Conservation (phyloP, 2,797 vertebrate genomes). For the Bucorvus abyssinicus region DNA sequence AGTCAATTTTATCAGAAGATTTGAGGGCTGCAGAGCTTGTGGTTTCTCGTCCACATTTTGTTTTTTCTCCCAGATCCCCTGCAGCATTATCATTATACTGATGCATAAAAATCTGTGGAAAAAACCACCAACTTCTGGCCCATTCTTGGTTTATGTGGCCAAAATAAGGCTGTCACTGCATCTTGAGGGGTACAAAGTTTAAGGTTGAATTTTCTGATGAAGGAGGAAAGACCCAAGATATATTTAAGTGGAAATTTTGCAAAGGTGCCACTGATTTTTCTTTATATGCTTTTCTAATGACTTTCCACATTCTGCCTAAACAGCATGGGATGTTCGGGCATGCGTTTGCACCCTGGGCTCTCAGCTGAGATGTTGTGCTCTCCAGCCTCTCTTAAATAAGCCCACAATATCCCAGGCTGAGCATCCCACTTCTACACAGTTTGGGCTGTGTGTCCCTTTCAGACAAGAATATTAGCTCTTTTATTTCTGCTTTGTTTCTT, state of each 20-base stretch:
- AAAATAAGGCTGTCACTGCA: neutral
- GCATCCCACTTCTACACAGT: neutral
- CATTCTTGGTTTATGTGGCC: neutral
- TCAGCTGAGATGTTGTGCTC: neutral
- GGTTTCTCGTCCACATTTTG: neutral
- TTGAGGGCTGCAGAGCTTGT: neutral
- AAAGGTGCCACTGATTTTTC: neutral
- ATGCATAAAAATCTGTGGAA: neutral
- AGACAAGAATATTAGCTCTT: neutral
- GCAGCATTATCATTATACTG: neutral
- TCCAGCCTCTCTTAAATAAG: neutral
- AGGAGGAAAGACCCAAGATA: neutral
- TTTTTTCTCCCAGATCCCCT: neutral
- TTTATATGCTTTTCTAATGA: neutral
- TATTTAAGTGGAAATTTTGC: neutral
- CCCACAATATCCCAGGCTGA: neutral
- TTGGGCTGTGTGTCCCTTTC: rapidly evolving
- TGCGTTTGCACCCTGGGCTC: neutral
- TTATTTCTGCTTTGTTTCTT: neutral
- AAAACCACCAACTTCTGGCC: neutral
- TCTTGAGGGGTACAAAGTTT: neutral
- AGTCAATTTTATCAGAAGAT: neutral
- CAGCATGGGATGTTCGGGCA: rapidly evolving
- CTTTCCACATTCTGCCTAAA: rapidly evolving
- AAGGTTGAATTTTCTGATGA: neutral